Evolutionary conservation across 2,888 invertebrate genomes (phyloP), one percentile per base, ranked within the genome.

Genomic region (Tetragnatha montana): DNA sequence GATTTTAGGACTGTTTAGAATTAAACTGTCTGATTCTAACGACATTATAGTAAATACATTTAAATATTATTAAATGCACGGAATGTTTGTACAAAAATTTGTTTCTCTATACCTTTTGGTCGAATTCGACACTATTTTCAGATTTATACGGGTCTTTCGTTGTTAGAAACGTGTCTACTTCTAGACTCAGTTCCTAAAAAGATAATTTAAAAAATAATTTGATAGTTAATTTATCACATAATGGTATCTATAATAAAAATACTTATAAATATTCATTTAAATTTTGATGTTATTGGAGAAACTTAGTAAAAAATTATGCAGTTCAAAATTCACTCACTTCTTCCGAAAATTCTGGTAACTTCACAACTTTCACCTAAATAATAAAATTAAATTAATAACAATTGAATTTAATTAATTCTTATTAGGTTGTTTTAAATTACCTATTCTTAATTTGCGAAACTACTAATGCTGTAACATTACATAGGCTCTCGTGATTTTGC

Each of bases 181-280:
- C 83, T 79, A 83, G 79, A 79, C 83, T 79, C 3, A 88, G 73
- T 8, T 83, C 83, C 88, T 88, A 49, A 8, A 68, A 68, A 35
- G 35, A 0, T 7, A 70, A 74, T 73, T n/a, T 19, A 12, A 47
- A n/a, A 21, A 8, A 71, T 71, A 70, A 81, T 35, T 35, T 35
- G 35, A 35, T 2, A 35, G 1, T 35, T 35, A 35, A 35, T 35
- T 35, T 35, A 35, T 35, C 35, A 4, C 35, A 35, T 35, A 4
- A 4, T 4, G 4, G 4, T 35, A 35, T 35, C 1, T 2, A 35
- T 35, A 35, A 35, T 35, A 35, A 35, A 35, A 35, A 35, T 35
- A 35, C 1, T 35, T 35, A 35, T 35, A 2, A 35, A 35, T 35
- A 35, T 35, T 35, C 35, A 2, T 35, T 1, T 35, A 35, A 35